A percentile compares a stretch with the other conserved stretches of the same genome.
phyloP scores from a whole-genome alignment of 2,888 invertebrate genomes.

The Chymomyza amoena region DNA sequence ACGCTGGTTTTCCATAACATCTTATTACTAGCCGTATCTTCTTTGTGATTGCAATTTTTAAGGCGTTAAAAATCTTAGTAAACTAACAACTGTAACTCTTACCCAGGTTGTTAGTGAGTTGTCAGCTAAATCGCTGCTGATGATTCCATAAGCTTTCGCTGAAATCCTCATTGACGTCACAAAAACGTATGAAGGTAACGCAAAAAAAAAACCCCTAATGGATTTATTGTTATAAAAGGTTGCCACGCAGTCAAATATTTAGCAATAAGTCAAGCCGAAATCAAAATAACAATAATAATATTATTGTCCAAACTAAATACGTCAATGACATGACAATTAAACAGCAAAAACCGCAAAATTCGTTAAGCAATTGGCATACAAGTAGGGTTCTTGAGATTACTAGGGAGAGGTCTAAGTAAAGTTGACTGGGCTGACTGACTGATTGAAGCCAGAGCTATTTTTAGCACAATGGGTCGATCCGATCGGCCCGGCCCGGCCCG shows the following conservation, averaged over 20 bases:
- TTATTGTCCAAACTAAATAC: not conserved
- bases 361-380: not conserved
- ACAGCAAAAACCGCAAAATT: not conserved
- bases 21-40: too few species aligned
- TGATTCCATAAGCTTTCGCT: conserved; percentile 34
- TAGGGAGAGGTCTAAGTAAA: not conserved
- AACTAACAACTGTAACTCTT: not conserved
- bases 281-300: not conserved
- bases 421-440: too few species aligned
- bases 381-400: too few species aligned
- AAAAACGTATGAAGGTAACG: conserved; percentile 10
- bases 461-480: too few species aligned
- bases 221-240: not conserved
- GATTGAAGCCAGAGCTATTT: too few species aligned
- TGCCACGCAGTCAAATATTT: not conserved
- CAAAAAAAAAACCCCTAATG: conserved; percentile 9
- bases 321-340: not conserved
- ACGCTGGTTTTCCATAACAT: too few species aligned
- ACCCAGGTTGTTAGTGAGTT: not conserved
- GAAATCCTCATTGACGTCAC: conserved; percentile 50
- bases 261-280: conserved; percentile 1
- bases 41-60: not conserved
- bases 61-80: not conserved
- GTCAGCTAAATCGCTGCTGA: not conserved
- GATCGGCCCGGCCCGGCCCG: too few species aligned